A percentile compares a stretch with the other conserved stretches of the same genome.
Conservation (phyloP, 2,888 invertebrate species). For the Tipula unca region DNA sequence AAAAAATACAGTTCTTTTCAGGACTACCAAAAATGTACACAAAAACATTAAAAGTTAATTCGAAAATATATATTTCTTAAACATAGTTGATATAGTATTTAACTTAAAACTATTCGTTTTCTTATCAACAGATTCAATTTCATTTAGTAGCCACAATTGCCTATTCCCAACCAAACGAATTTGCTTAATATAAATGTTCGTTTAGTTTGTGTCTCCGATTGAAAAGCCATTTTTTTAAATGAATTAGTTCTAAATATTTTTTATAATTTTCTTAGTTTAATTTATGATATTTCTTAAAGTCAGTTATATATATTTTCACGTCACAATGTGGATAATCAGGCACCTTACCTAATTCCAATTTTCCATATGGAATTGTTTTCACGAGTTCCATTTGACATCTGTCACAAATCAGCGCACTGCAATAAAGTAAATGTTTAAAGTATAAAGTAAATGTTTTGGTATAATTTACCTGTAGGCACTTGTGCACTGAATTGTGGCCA, state of each 20-base stretch:
- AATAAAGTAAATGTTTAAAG: neutral
- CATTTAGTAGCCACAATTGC: too few species aligned
- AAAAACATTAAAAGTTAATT: too few species aligned
- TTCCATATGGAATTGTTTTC: neutral
- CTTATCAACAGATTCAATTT: too few species aligned
- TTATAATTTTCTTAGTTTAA: neutral
- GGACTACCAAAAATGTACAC: too few species aligned
- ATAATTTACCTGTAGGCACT: neutral
- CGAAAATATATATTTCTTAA: too few species aligned
- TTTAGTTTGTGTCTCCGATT: neutral
- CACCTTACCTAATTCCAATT: neutral
- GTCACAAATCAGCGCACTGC: neutral
- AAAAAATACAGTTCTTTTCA: too few species aligned
- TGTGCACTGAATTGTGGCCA: neutral
- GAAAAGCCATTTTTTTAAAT: neutral
- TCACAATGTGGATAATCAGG: neutral
- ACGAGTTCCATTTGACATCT: neutral
- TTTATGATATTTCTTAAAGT: neutral
- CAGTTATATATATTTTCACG: neutral
- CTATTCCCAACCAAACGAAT: neutral
- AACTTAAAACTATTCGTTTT: too few species aligned
- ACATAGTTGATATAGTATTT: too few species aligned
- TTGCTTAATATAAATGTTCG: neutral
- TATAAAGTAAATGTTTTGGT: neutral
- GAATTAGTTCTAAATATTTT: neutral